Evolutionary conservation across 2,113 vertebrate genomes (phyloP), one percentile per base, ranked within the genome.

Genomic region (Amia ocellicauda): DNA sequence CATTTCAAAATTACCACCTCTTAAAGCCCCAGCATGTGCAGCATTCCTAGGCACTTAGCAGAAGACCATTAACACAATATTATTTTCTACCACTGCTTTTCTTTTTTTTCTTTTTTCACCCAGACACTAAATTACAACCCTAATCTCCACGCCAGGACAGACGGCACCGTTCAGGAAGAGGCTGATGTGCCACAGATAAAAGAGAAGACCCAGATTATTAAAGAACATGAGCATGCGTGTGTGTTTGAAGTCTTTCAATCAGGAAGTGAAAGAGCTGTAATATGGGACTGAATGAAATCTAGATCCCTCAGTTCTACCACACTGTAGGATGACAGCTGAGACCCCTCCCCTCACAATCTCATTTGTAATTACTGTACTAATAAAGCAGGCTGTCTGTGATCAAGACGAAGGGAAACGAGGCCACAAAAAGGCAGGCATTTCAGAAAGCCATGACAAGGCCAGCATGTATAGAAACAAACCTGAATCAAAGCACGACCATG

Each of bases 301-400:
- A 73, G 62, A 66, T 68, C 67, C 65, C 58, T 69, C 52, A 58
- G 69, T 68, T 75, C 64, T 74, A 27, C 64, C n/a, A n/a, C 31
- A 36, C 5, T 36, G 62, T 70, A 68, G 64, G 68, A 62, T 63
- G 59, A 63, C 64, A 64, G 62, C 69, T 62, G 64, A 58, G 28
- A 28, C 59, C 36, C 65, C 60, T 23, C 28, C 42, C 41, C n/a
- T 28, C 54, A 68, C 52, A n/a, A 67, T 58, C 56, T 50, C 10
- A 41, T 49, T 57, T 64, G 73, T 81, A 81, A 85, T 83, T 81
- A 79, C 69, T 60, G 42, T 60, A 64, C 74, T 72, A 75, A 78
- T 83, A 77, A 83, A 83, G 77, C 66, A 66, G 75, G 64, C 64
- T 41, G 27, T 78, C 70, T 68, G 31, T 40, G 31, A 7, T 36